These are phyloP conservation scores for Gyrodactylus salaris DNA, from an alignment of 1,140 invertebrate genomes.

Conservation along the genomic window DNA sequence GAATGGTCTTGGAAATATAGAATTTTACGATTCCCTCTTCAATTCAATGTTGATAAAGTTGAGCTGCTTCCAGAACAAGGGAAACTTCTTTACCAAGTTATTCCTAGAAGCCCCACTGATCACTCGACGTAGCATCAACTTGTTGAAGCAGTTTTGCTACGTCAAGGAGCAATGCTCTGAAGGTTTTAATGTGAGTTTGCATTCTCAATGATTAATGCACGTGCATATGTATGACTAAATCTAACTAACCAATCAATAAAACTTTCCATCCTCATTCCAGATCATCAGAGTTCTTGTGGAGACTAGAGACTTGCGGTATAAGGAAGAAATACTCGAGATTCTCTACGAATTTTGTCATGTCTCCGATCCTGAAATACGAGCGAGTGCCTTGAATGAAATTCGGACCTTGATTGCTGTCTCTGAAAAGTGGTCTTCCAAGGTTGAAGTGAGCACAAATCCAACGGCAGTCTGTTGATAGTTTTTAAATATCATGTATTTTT, in stretches of 20 bases:
- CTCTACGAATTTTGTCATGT: not conserved
- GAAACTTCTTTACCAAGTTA: constrained; percentile 30
- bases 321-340: not conserved
- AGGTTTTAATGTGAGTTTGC: not conserved
- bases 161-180: constrained; percentile 10
- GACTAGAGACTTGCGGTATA: not conserved
- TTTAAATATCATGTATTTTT: not conserved
- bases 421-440: not conserved
- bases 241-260: too few relatives aligned
- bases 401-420: not conserved
- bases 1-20: not conserved
- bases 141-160: constrained; percentile 35
- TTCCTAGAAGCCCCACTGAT: constrained; percentile 50
- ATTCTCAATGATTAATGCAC: too few relatives aligned
- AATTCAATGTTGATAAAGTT: not conserved
- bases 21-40: not conserved
- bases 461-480: not conserved
- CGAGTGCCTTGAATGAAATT: not conserved
- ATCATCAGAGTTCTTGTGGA: not conserved
- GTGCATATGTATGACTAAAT: too few relatives aligned
- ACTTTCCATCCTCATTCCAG: too few relatives aligned
- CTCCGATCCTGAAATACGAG: not conserved
- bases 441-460: not conserved
- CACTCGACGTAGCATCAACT: constrained; percentile 42
- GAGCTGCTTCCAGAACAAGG: not conserved